Base-by-base conservation (phyloP, 64 coral and sea anemone genomes). In the Platygyra sinensis region DNA sequence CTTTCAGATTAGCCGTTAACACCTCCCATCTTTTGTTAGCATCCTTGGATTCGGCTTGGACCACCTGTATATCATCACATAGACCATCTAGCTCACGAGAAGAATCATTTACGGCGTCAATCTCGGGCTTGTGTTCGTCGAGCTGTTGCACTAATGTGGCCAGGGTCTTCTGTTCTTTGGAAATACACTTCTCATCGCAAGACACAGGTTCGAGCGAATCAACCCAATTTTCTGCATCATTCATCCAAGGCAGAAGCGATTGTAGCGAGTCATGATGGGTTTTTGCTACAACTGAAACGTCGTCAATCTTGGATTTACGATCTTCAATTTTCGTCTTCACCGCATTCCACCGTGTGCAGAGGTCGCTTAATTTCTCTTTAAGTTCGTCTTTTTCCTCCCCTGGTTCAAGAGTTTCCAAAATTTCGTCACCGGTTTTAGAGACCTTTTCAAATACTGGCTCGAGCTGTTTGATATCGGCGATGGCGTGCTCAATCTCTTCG, bases 391-490 rank as follows among this genome's bases (percentile, higher is more conserved):
- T 87, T 19, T 99, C 97, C 51, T 87, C 77, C 80, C 94, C 97
- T 2, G 91, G 76, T 16, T 95, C 94, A 52, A 95, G 78, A 4
- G 62, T 91, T 19, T 92, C 91, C 22, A 99, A 71, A 25, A 92
- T 86, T 25, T 90, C 91, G 2, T 71, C 27, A 15, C 94, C 97
- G 80, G 76, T 84, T 55, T 86, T 93, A 31, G 73, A 87, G 9
- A 96, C 84, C 80, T 89, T 90, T 79, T 93, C 94, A 73, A 88
- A 99, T 31, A 99, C 86, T 24, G 97, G 97, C 79, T 99, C 97
- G 13, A 96, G 97, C 38, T 91, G 94, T 71, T 89, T 95, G 38
- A 93, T 79, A 51, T 95, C 94, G 22, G 80, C 90, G 32, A 62
- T 15, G 20, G 90, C 94, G 52, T 93, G 85, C 29, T 96, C 97